Percentiles rank a stretch among this genome's conserved stretches.
Conservation (phyloP, 2,113 vertebrate species). For the Jacana jacana region DNA sequence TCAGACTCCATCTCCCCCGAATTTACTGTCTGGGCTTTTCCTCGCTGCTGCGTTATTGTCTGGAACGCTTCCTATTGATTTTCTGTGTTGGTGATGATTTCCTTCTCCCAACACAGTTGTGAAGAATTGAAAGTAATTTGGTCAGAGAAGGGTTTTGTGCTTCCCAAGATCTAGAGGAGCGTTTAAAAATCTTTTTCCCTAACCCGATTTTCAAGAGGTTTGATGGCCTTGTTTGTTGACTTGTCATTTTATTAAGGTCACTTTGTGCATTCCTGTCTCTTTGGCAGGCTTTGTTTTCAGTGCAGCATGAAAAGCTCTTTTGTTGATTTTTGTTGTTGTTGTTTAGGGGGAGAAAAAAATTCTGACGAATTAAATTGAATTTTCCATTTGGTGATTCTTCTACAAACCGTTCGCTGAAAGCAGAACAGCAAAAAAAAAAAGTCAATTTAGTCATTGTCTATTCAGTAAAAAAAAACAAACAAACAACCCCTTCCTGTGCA, state of each 20-base stretch:
- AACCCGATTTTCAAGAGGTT: not conserved
- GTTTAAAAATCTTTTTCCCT: not conserved
- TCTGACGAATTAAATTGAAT: not conserved
- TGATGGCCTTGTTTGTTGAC: not conserved
- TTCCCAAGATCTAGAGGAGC: not conserved
- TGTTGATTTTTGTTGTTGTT: too few species aligned
- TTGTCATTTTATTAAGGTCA: not conserved
- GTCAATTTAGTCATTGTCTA: not conserved
- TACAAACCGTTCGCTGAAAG: not conserved
- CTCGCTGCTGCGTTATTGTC: not conserved
- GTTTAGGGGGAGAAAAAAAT: too few species aligned
- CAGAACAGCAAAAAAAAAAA: not conserved
- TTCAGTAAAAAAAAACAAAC: not conserved
- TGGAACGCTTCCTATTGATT: constrained; percentile 39
- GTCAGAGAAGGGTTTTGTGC: not conserved
- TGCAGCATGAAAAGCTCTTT: not conserved
- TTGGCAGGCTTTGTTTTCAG: not conserved
- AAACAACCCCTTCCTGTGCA: too few species aligned
- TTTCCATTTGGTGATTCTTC: not conserved
- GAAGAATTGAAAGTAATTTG: constrained; percentile 5
- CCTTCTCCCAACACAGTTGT: not conserved
- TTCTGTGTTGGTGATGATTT: not conserved
- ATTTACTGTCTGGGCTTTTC: not conserved
- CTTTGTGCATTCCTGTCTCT: not conserved
- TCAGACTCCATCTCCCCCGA: not conserved